Percentiles rank a stretch among this genome's conserved stretches.
phyloP scores from a whole-genome alignment of 2,888 invertebrate genomes.

The Ophion obscuratus region DNA sequence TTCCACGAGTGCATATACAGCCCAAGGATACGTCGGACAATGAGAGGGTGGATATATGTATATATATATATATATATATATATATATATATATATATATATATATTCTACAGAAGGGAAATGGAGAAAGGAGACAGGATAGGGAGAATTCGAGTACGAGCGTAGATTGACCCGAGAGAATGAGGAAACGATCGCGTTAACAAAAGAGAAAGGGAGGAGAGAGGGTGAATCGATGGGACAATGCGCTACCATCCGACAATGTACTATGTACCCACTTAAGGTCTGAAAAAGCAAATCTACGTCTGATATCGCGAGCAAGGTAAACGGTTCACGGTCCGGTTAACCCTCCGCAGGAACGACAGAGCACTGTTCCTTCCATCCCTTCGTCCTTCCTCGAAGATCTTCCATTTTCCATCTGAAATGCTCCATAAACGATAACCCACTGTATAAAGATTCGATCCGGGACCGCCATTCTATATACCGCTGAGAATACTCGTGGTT shows the following conservation, averaged over 20 bases:
- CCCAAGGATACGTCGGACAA: constrained; percentile 53
- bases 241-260: not conserved
- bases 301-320: constrained; percentile 18
- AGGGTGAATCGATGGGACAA: constrained; percentile 4
- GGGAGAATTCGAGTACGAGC: constrained; percentile 9
- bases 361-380: not conserved
- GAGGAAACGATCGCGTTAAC: constrained; percentile 36
- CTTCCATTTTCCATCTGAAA: not conserved
- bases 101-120: constrained; percentile 32
- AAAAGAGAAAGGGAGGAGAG: constrained; percentile 13
- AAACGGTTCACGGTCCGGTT: not conserved
- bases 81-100: constrained; percentile 4
- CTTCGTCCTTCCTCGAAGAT: not conserved
- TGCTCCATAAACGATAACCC: not conserved
- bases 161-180: constrained; percentile 60
- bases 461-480: not conserved
- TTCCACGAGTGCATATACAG: constrained; percentile 44
- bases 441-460: not conserved
- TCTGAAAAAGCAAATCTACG: constrained; percentile 31
- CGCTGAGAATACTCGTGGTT: not conserved
- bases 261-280: constrained; percentile 13
- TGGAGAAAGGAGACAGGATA: constrained; percentile 6
- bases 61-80: not conserved
- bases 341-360: constrained; percentile 9
- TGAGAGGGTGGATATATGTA: constrained; percentile 43